Evolutionary conservation across 2,113 vertebrate genomes (phyloP), one percentile per base, ranked within the genome.

Genomic region (Barbus barbus): DNA sequence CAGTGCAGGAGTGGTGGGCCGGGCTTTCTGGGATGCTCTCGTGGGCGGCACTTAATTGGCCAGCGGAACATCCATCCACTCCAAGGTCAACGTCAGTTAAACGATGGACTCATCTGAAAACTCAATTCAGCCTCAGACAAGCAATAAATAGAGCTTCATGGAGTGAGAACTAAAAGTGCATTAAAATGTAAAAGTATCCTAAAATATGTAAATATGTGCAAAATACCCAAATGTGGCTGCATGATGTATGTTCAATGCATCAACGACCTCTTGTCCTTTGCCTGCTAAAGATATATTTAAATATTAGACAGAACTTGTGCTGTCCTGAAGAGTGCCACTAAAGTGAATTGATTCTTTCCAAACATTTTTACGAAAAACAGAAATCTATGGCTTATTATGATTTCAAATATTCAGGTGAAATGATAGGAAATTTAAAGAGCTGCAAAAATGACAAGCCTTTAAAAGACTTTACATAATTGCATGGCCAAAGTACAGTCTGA

Each of bases 131-230:
- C 22, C 28, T 31, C 44, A 36, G 38, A 72, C 16, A 9, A 78
- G 41, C 24, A 41, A 46, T 72, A 36, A 82, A 82, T 61, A 63
- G 24, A 41, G 51, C 44, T 83, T 86, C 73, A 77, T 13, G 31
- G 16, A 78, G 28, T 44, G 85, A 58, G 69, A 58, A 48, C 38
- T 31, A 22, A 76, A 71, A 69, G 48, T 81, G 60, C 71, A 84
- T 86, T 81, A 28, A 84, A 86, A 81, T 86, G 82, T 79, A 81
- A 77, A 78, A 58, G 53, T 67, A 20, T 84, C 74, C 72, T 58
- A 61, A 71, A 77, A 41, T 58, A 82, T 84, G 83, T 56, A 84
- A 71, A 82, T 51, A 14, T 61, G 31, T 74, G 56, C 74, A 51
- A 83, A 86, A 72, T 75, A 74, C 41, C 61, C 53, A 82, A 36